phyloP scores from a whole-genome alignment of 2,888 invertebrate species.

The Hanleya hanleyi region DNA sequence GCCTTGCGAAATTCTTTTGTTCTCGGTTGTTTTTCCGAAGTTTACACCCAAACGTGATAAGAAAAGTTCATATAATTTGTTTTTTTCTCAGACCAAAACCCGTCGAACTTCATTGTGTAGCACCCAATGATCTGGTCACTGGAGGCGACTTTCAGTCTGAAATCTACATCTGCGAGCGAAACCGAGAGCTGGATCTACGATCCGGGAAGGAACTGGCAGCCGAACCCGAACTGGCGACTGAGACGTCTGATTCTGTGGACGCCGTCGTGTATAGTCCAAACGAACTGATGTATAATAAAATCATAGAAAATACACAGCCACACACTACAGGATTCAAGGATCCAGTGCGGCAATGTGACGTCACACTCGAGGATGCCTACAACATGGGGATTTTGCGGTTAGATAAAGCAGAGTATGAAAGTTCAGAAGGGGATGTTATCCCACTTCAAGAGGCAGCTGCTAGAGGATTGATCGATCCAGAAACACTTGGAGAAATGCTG shows the following conservation, averaged over 20 bases:
- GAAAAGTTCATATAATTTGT: no score
- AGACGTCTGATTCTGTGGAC: slow-evolving; percentile 46
- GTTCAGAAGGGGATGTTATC: slow-evolving; percentile 49
- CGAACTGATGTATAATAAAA: slow-evolving; percentile 49
- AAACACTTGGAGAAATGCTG: slow-evolving; percentile 56
- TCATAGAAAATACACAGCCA: slow-evolving; percentile 56
- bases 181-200: slow-evolving; percentile 53
- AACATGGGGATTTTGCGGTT: slow-evolving; percentile 62
- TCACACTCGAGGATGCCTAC: slow-evolving; percentile 65
- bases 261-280: slow-evolving; percentile 46
- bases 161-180: slow-evolving; percentile 61
- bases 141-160: slow-evolving; percentile 47
- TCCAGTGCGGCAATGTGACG: slow-evolving; percentile 51
- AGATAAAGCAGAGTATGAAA: slow-evolving; percentile 52
- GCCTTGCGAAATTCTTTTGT: no score
- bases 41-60: no score
- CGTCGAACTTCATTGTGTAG: slow-evolving; percentile 51
- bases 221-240: slow-evolving; percentile 39
- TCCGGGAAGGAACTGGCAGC: slow-evolving; percentile 55
- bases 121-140: slow-evolving; percentile 49
- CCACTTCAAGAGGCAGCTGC: slow-evolving; percentile 61
- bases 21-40: no score
- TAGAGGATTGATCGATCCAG: slow-evolving; percentile 56
- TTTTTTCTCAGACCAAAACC: slow-evolving; percentile 52
- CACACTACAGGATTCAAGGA: slow-evolving; percentile 51